Base-by-base conservation (phyloP, 2,797 vertebrate genomes). In the Etheostoma nigrum region DNA sequence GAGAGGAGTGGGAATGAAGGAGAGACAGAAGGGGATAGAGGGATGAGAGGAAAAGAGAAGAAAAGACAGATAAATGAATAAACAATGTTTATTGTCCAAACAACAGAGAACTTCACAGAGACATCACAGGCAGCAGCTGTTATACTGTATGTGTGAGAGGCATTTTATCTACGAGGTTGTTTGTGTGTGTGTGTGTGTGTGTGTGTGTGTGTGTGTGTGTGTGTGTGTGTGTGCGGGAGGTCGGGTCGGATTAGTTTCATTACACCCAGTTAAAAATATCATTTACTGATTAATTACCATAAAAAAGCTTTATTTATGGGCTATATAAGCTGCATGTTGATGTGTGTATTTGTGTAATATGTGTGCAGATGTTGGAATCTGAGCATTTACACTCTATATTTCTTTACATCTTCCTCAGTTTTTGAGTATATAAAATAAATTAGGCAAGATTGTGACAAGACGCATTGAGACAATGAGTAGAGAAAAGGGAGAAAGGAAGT, bases 1-100 rank as follows among this genome's bases (percentile, higher is more conserved):
- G 95, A 96, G 95, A 94, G 91, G 83, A 79, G 36, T 36, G 3
- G 79, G 89, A 93, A 83, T 77, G 88, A 89, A 87, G 84, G 86
- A 91, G 86, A 94, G 91, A 93, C 90, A 92, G 92, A 92, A 88
- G 90, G 88, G 82, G 84, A 79, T 79, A 82, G 83, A 89, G 76
- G 80, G 78, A 82, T 76, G 68, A 89, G 82, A 83, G 66, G 76
- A 74, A 72, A 65, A 74, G 57, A 74, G 76, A 82, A 53, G 62
- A 14, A 88, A 77, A 79, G 75, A 76, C 42, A 45, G 70, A 90
- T 67, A 84, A 84, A 90, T 84, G 79, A 75, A 91, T 86, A 84
- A 86, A 87, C 73, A 75, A 80, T 77, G 55, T 88, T 74, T 85
- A 76, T 66, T 77, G 68, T 79, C 76, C 51, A 66, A 81, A 85